phyloP scores from a whole-genome alignment of 2,888 invertebrate genomes.

The Dasypolia templi region DNA sequence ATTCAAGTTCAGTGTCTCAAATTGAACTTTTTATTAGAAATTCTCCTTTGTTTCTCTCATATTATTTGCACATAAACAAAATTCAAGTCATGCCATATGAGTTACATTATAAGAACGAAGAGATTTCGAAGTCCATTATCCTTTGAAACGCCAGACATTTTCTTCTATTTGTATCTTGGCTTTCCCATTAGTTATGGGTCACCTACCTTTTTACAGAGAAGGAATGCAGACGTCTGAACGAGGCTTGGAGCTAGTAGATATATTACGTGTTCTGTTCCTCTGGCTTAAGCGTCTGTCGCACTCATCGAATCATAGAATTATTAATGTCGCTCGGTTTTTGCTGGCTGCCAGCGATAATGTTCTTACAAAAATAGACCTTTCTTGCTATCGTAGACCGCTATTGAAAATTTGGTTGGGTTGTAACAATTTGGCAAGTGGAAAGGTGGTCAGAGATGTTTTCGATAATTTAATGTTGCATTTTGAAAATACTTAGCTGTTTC shows the following conservation, averaged over 20 bases:
- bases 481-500: not conserved
- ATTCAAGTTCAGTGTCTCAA: slow-evolving; percentile 53
- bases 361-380: slow-evolving; percentile 3
- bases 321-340: slow-evolving; percentile 36
- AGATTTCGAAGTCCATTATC: slow-evolving; percentile 50
- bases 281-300: slow-evolving; percentile 37
- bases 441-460: not conserved
- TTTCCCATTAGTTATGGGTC: slow-evolving; percentile 53
- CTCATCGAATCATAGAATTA: slow-evolving; percentile 45
- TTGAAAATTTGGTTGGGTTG: not conserved
- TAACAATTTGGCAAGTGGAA: slow-evolving; percentile 4
- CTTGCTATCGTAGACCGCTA: not conserved
- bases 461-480: not conserved
- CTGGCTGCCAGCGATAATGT: slow-evolving; percentile 20
- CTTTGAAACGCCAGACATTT: slow-evolving; percentile 47
- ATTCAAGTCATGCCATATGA: slow-evolving; percentile 45
- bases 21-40: slow-evolving; percentile 54
- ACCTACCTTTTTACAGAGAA: slow-evolving; percentile 56
- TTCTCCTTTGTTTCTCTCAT: slow-evolving; percentile 43
- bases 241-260: slow-evolving; percentile 51
- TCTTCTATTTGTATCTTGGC: slow-evolving; percentile 49
- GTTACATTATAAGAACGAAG: slow-evolving; percentile 32
- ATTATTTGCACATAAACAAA: slow-evolving; percentile 49
- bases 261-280: slow-evolving; percentile 58
- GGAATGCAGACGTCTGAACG: slow-evolving; percentile 41